Conservation (phyloP, 2,113 vertebrate genomes). For the Setophaga kirtlandii region DNA sequence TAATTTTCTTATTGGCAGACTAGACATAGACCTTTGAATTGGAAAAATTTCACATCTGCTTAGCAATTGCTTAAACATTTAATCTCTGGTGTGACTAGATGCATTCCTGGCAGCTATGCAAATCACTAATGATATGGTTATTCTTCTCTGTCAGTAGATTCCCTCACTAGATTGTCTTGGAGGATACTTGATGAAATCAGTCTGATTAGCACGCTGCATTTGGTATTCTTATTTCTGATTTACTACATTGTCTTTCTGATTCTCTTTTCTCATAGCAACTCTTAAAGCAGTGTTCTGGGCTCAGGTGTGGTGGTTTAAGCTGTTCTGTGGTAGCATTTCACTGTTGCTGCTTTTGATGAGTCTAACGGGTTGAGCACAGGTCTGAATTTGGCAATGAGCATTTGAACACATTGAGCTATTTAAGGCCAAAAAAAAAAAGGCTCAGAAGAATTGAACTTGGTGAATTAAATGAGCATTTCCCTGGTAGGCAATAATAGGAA, state of each 20-base stretch:
- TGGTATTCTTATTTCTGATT: neutral
- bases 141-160: slow-evolving; percentile 4
- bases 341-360: neutral
- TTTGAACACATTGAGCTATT: neutral
- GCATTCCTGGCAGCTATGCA: neutral
- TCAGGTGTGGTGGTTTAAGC: neutral
- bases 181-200: neutral
- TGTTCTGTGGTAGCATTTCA: neutral
- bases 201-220: neutral
- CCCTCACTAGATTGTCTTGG: neutral
- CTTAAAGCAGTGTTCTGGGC: neutral
- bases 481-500: neutral
- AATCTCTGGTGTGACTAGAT: neutral
- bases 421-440: neutral
- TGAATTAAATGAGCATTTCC: neutral
- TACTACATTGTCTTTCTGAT: neutral
- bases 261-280: neutral
- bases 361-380: neutral
- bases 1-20: neutral
- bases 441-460: neutral
- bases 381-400: neutral
- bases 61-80: slow-evolving; percentile 4
- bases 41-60: neutral
- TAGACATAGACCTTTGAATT: neutral
- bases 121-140: neutral